Base-by-base conservation (phyloP, 2,888 invertebrate genomes). In the Leucophora obtusa region DNA sequence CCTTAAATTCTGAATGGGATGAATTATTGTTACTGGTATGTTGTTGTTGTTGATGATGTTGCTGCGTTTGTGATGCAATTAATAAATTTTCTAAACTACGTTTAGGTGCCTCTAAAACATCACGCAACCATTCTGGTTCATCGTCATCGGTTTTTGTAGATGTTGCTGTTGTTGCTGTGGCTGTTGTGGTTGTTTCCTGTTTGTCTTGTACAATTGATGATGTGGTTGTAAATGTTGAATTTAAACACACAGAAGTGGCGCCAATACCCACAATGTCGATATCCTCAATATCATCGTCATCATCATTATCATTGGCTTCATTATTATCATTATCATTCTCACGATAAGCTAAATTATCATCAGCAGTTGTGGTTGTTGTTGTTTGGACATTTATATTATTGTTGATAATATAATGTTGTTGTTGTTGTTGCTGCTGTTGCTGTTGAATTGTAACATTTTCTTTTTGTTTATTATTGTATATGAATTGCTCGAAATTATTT, bases 81-180 rank as follows among this genome's bases (percentile, higher is more conserved):
- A 89, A 81, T 74, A 88, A 85, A 83, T 89, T 89, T 79, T 89
- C 90, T 77, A 89, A 83, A 79, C 88, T 89, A 60, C 90, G 88
- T 79, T 89, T 89, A 63, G 93, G 92, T 56, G 92, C 93, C 76
- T 93, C 93, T 78, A 92, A 89, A 62, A 92, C 92, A 86, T 92
- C 92, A 72, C 92, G 91, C 73, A 92, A 87, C 92, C 92, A 92
- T 86, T 92, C 92, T 17, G 92, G 91, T 80, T 92, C 92, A 79
- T 91, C 91, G 60, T 91, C 91, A 86, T 87, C 91, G 85, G 86
- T 84, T 60, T 86, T 80, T 33, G 14, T 71, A 63, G 38, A 18
- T 91, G 86, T 84, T 60, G 85, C 78, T 33, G 14, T 71, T 69
- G 24, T 33, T 91, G 82, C 84, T 82, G 84, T 82, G 21, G 75